phyloP scores from a whole-genome alignment of 2,113 vertebrate genomes.

The Apeltes quadracus region DNA sequence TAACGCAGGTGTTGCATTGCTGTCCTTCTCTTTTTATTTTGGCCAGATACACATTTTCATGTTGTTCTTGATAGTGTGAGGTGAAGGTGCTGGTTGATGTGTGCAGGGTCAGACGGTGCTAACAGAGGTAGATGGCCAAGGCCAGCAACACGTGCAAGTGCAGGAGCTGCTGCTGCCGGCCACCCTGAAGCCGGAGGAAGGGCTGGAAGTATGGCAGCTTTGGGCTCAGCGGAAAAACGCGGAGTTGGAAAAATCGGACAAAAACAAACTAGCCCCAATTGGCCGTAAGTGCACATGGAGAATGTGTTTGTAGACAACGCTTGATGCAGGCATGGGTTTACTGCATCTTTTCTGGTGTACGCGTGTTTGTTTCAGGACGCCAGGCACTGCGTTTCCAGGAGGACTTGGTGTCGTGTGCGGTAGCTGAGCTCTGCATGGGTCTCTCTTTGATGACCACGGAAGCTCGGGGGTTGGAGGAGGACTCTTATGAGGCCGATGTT shows the following conservation, averaged over 20 bases:
- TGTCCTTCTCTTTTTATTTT: background rate
- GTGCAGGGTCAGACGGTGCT: constrained; percentile 89
- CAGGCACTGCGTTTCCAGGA: constrained; percentile 96
- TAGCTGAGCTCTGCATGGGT: constrained; percentile 96
- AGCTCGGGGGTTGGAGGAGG: constrained; percentile 91
- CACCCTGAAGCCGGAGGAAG: constrained; percentile 96
- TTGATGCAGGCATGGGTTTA: background rate
- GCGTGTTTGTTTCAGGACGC: constrained; percentile 82
- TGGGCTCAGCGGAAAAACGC: constrained; percentile 98
- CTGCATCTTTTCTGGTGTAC: background rate
- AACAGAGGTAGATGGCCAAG: constrained; percentile 71
- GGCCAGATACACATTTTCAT: background rate
- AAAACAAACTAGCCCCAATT: constrained; percentile 94
- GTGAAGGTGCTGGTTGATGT: constrained; percentile 16
- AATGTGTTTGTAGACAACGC: background rate
- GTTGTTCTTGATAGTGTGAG: background rate
- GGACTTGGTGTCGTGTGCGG: constrained; percentile 96
- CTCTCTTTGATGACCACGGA: constrained; percentile 96
- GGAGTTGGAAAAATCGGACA: constrained; percentile 94
- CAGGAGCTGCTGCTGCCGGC: constrained; percentile 94
- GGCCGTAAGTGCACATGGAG: constrained; percentile 85
- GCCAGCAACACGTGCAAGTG: constrained; percentile 89
- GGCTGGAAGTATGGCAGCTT: constrained; percentile 94
- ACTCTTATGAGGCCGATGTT: constrained; percentile 92
- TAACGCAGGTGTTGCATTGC: background rate